Percentiles rank a stretch among this genome's conserved stretches.
These are phyloP conservation scores for Euphydryas editha DNA, from an alignment of 2,888 invertebrate species.

Conservation along the genomic window DNA sequence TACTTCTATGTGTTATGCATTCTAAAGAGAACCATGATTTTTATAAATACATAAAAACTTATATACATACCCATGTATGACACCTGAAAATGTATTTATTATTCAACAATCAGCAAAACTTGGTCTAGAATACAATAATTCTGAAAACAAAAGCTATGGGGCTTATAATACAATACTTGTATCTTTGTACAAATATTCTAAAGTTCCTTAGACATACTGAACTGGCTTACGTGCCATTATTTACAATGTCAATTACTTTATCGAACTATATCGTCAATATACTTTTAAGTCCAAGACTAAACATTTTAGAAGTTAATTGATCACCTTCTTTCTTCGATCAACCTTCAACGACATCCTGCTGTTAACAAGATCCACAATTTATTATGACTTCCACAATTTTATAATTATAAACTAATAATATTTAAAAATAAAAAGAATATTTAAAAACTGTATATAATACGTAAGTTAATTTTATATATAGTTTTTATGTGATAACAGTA, in stretches of 20 bases:
- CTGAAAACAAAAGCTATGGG: neutral
- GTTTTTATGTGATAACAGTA: neutral
- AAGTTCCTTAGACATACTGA: conserved; percentile 8
- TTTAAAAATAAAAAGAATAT: conserved; percentile 1
- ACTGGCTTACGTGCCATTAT: conserved; percentile 23
- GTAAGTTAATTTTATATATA: neutral
- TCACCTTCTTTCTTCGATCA: conserved; percentile 4
- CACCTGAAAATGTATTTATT: no score
- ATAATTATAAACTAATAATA: no score
- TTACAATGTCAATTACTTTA: conserved; percentile 23
- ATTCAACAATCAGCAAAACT: no score
- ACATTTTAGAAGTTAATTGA: neutral
- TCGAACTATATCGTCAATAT: neutral
- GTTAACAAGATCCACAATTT: conserved; percentile 34
- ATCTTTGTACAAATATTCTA: neutral
- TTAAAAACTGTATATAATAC: neutral
- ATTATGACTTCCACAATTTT: conserved; percentile 13
- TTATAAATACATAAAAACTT: no score
- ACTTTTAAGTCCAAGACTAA: neutral
- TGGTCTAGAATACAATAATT: neutral
- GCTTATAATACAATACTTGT: neutral
- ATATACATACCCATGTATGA: no score
- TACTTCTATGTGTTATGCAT: no score
- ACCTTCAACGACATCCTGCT: conserved; percentile 28
- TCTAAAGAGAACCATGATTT: no score